phyloP scores from a whole-genome alignment of 92 coral and sea anemone genomes.

The Epizoanthus illoricatus region DNA sequence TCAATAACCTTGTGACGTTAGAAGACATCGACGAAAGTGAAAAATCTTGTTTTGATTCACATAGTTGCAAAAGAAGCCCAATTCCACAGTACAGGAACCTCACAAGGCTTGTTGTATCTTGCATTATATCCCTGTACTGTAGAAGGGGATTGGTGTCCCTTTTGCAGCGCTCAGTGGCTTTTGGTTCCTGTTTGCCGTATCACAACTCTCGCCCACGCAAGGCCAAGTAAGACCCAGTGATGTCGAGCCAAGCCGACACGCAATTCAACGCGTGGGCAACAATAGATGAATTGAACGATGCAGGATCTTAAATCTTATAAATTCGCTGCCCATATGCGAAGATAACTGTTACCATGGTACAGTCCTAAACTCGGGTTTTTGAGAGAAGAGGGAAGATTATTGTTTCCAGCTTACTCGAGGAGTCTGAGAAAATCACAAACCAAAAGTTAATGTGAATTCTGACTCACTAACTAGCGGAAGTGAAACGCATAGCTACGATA shows the following conservation, averaged over 20 bases:
- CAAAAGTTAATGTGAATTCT: background rate
- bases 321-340: no score
- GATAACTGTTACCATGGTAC: no score
- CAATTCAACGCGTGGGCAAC: no score
- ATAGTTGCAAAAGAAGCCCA: background rate
- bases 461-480: constrained; percentile 1
- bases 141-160: background rate
- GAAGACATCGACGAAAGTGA: constrained; percentile 11
- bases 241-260: no score
- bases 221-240: no score
- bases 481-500: background rate
- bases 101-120: background rate
- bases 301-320: no score
- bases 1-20: constrained; percentile 37
- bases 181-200: no score
- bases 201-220: no score
- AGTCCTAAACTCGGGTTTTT: no score
- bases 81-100: background rate
- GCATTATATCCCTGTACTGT: background rate
- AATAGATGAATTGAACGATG: no score
- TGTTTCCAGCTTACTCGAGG: background rate
- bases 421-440: background rate
- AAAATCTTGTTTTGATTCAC: constrained; percentile 20
- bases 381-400: no score
- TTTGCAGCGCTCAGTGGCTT: background rate